These are phyloP conservation scores for Gallirallus australis DNA, from an alignment of 2,797 vertebrate species.

Conservation along the genomic window DNA sequence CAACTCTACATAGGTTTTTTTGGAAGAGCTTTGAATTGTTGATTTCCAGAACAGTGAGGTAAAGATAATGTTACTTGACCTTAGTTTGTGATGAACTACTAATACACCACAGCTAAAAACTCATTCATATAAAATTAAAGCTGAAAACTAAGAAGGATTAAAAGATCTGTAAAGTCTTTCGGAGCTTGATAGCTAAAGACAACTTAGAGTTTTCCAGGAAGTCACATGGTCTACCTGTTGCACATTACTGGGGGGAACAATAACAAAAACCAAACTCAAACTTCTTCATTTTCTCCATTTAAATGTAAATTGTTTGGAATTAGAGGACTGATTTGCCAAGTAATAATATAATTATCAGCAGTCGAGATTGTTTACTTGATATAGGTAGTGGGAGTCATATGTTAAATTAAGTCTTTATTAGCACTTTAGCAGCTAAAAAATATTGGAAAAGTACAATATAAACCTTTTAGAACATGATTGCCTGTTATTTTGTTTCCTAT, in stretches of 20 bases:
- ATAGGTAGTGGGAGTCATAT: neutral
- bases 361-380: conserved; percentile 10
- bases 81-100: neutral
- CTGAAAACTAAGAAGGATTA: neutral
- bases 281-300: neutral
- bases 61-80: neutral
- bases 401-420: neutral
- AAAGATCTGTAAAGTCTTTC: neutral
- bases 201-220: neutral
- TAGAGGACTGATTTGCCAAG: neutral
- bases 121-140: neutral
- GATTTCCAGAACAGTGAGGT: conserved; percentile 6
- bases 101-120: neutral
- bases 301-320: neutral
- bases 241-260: neutral
- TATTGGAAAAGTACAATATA: neutral
- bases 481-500: neutral
- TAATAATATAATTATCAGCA: neutral
- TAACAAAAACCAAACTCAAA: neutral
- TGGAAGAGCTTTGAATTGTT: neutral
- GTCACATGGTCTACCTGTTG: neutral
- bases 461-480: neutral
- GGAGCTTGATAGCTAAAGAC: neutral
- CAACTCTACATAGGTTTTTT: neutral
- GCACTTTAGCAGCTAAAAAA: conserved; percentile 12